Evolutionary conservation across 2,797 vertebrate genomes (phyloP).

Genomic region (Botia kubotai): DNA sequence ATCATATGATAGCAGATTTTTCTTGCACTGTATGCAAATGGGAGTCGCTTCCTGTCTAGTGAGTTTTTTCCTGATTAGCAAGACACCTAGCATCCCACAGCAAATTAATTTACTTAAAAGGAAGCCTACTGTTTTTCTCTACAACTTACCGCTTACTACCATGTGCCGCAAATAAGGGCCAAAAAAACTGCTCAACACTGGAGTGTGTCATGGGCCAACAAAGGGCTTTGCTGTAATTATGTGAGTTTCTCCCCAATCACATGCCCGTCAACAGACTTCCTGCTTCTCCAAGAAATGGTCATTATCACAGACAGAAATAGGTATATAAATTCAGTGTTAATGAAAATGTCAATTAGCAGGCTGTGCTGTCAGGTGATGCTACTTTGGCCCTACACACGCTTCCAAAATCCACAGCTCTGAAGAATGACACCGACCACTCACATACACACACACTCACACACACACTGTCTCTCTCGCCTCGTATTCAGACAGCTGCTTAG

Average conservation of each 20-base stretch:
- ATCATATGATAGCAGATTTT: slow-evolving; percentile 66
- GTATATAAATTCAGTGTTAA: slow-evolving; percentile 93
- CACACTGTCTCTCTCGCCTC: slow-evolving; percentile 25
- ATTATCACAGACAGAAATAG: slow-evolving; percentile 92
- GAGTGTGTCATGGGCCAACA: slow-evolving; percentile 25
- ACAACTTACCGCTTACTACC: background rate
- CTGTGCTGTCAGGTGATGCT: slow-evolving; percentile 83
- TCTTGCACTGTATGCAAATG: slow-evolving; percentile 68
- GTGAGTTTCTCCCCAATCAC: slow-evolving; percentile 82
- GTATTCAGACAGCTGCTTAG: slow-evolving; percentile 47
- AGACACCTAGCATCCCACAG: slow-evolving; percentile 35
- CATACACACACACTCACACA: slow-evolving; percentile 31
- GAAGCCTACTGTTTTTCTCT: slow-evolving; percentile 1
- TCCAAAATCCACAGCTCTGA: slow-evolving; percentile 31
- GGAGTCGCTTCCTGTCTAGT: slow-evolving; percentile 33
- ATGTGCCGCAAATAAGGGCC: background rate
- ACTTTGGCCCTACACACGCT: slow-evolving; percentile 71
- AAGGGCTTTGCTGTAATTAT: slow-evolving; percentile 83
- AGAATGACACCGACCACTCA: slow-evolving; percentile 17
- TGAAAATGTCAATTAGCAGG: slow-evolving; percentile 92
- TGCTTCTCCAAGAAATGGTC: slow-evolving; percentile 84
- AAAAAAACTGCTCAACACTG: background rate
- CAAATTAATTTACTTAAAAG: slow-evolving; percentile 37
- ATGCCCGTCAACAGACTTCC: slow-evolving; percentile 85
- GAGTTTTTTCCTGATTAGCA: slow-evolving; percentile 45